Evolutionary conservation across 2,797 vertebrate genomes (phyloP).

Genomic region (Coendou prehensilis): DNA sequence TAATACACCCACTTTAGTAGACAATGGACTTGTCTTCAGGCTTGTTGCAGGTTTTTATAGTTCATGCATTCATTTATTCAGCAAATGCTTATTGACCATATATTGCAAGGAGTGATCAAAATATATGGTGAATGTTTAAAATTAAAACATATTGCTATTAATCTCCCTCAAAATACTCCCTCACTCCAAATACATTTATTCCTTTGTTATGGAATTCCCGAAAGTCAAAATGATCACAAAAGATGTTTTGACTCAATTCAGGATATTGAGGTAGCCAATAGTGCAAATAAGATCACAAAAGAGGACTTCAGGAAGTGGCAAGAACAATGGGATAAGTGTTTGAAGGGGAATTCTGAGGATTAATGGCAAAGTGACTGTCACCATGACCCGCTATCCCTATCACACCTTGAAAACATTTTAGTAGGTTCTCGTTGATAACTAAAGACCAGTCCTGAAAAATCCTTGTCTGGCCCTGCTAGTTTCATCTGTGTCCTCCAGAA

Average conservation of each 20-base stretch:
- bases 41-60: background rate
- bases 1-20: background rate
- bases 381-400: background rate
- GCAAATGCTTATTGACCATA: background rate
- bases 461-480: background rate
- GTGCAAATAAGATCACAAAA: too few relatives aligned
- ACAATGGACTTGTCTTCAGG: background rate
- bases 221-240: background rate
- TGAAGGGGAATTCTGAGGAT: background rate
- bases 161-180: too few relatives aligned
- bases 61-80: background rate
- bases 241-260: too few relatives aligned
- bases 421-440: background rate
- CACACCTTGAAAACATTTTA: background rate
- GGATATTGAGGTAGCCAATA: too few relatives aligned
- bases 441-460: background rate
- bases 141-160: too few relatives aligned
- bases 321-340: background rate
- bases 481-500: background rate
- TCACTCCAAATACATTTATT: too few relatives aligned
- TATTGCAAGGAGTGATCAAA: too few relatives aligned
- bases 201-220: too few relatives aligned
- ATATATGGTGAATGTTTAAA: too few relatives aligned
- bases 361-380: background rate
- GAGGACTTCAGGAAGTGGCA: too few relatives aligned